Conservation (phyloP, 2,797 vertebrate genomes). For the Perodicticus potto region DNA sequence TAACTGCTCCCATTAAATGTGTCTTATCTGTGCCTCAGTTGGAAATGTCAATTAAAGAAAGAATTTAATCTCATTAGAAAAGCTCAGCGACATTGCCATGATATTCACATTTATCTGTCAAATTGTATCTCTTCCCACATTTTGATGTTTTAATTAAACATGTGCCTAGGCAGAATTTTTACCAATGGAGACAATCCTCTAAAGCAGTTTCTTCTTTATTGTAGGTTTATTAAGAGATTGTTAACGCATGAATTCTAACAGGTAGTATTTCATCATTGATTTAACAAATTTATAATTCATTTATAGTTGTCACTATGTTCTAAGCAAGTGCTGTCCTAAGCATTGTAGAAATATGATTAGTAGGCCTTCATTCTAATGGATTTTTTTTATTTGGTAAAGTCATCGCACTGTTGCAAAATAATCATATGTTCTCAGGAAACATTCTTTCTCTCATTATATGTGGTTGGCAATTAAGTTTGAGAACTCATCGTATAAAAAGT, state of each 20-base stretch:
- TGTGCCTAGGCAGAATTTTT: conserved; percentile 55
- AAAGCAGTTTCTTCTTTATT: background rate
- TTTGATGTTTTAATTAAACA: conserved; percentile 70
- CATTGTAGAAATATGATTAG: background rate
- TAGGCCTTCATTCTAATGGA: background rate
- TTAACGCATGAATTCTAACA: conserved; percentile 17
- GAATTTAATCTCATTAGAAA: conserved; percentile 70
- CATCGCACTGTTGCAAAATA: background rate
- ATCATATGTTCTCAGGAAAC: conserved; percentile 5
- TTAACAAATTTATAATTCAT: background rate
- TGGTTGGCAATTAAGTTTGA: too few relatives aligned
- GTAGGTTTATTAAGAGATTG: background rate
- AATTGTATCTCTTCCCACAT: conserved; percentile 36
- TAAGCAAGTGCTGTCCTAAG: background rate
- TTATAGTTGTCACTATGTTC: background rate
- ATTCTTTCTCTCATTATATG: background rate
- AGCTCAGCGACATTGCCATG: background rate
- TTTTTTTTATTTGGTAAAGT: conserved; percentile 25
- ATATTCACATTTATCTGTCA: conserved; percentile 61
- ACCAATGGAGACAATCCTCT: conserved; percentile 56
- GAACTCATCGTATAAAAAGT: too few relatives aligned
- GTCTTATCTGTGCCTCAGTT: conserved; percentile 47
- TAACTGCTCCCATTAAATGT: conserved; percentile 64
- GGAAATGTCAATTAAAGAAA: conserved; percentile 73
- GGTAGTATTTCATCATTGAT: background rate